phyloP scores from a whole-genome alignment of 2,113 vertebrate genomes.

The Gymnobelideus leadbeateri region DNA sequence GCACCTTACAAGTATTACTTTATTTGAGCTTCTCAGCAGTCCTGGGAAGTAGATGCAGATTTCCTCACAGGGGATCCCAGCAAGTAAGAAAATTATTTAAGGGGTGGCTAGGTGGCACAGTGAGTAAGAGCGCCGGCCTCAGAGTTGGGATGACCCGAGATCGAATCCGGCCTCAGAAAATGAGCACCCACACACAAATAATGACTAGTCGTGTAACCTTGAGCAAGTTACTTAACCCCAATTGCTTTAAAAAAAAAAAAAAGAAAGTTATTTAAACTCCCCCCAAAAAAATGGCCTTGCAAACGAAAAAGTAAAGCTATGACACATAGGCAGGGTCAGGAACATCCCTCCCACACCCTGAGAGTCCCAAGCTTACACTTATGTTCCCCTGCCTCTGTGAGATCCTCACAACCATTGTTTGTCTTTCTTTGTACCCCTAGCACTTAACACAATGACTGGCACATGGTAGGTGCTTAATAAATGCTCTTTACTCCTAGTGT shows the following conservation, averaged over 20 bases:
- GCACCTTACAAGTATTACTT: not conserved
- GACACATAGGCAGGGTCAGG: not conserved
- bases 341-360: not conserved
- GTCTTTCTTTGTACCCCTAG: no score
- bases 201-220: no score
- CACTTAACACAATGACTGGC: not conserved
- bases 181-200: no score
- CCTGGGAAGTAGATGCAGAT: not conserved
- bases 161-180: no score
- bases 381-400: not conserved
- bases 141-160: no score
- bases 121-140: no score
- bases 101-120: no score
- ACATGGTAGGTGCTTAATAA: not conserved
- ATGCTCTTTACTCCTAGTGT: not conserved
- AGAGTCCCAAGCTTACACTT: not conserved
- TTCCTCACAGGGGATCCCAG: not conserved
- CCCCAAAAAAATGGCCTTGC: constrained; percentile 12
- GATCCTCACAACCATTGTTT: no score
- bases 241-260: no score
- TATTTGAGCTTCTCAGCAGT: not conserved
- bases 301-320: not conserved
- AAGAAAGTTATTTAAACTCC: constrained; percentile 19
- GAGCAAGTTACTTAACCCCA: no score
- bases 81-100: not conserved